phyloP scores from a whole-genome alignment of 2,888 invertebrate species.

The Dasypogon diadema region DNA sequence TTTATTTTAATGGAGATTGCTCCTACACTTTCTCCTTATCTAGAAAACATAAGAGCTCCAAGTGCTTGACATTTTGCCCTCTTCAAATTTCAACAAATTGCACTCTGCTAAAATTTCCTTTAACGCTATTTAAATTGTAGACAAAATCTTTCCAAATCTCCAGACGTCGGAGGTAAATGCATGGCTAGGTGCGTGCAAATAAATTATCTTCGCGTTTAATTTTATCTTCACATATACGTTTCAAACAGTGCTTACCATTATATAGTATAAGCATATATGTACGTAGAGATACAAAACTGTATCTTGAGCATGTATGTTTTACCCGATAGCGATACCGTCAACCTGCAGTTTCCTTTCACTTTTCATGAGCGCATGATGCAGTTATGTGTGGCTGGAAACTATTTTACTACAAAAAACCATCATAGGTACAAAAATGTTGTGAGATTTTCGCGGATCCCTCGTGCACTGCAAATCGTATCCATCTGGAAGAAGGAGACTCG shows the following conservation, averaged over 20 bases:
- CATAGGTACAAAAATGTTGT: constrained; percentile 14
- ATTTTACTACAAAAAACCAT: background rate
- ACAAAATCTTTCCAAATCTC: constrained; percentile 25
- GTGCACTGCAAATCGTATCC: background rate
- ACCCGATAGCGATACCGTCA: constrained; percentile 51
- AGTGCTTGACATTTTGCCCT: constrained; percentile 47
- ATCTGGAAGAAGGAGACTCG: background rate
- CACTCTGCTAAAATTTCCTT: constrained; percentile 36
- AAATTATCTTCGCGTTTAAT: constrained; percentile 55
- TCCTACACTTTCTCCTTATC: constrained; percentile 25
- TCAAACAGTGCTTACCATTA: constrained; percentile 6
- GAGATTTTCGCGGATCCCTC: constrained; percentile 28
- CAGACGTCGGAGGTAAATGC: constrained; percentile 29
- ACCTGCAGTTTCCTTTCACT: constrained; percentile 57
- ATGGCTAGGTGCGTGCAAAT: constrained; percentile 56
- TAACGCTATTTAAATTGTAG: constrained; percentile 7
- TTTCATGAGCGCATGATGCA: constrained; percentile 48
- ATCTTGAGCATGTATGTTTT: constrained; percentile 24
- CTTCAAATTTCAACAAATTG: constrained; percentile 34
- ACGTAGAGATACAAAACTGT: background rate
- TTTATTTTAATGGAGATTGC: background rate
- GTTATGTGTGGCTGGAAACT: constrained; percentile 31
- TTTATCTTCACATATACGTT: constrained; percentile 52
- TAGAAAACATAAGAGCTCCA: constrained; percentile 26
- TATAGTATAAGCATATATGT: too few species aligned